Evolutionary conservation across 2,797 vertebrate genomes (phyloP).

Genomic region (Holocentrus rufus): DNA sequence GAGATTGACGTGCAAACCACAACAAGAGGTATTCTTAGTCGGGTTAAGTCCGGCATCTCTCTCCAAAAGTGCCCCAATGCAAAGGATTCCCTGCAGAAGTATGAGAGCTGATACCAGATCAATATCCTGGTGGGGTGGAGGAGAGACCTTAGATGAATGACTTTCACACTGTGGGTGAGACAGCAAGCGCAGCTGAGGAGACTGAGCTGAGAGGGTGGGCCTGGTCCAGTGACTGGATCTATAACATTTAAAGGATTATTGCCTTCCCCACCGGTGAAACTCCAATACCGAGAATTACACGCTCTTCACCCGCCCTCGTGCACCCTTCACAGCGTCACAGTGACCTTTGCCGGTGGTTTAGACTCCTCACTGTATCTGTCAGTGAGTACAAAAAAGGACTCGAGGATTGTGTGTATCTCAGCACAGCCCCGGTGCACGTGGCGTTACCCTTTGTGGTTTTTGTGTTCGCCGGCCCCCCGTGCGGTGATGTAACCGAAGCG

Average conservation of each 20-base stretch:
- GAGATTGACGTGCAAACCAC: neutral
- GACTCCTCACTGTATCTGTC: conserved; percentile 6
- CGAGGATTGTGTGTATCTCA: conserved; percentile 47
- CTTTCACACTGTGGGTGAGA: conserved; percentile 19
- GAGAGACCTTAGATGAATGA: conserved; percentile 31
- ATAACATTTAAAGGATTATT: conserved; percentile 23
- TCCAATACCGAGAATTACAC: conserved; percentile 5
- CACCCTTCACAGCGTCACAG: conserved; percentile 7
- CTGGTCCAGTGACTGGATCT: conserved; percentile 15
- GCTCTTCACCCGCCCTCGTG: neutral
- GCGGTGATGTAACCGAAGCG: conserved; percentile 68
- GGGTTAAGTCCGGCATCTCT: conserved; percentile 6
- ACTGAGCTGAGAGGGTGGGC: conserved; percentile 11
- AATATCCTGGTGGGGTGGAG: conserved; percentile 18
- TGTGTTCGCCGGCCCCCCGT: conserved; percentile 44
- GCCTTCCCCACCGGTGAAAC: conserved; percentile 7
- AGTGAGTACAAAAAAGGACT: conserved; percentile 4
- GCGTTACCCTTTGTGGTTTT: conserved; percentile 62
- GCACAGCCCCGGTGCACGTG: conserved; percentile 27
- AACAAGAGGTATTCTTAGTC: neutral
- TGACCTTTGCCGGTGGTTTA: conserved; percentile 38
- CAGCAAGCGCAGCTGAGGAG: neutral
- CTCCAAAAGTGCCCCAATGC: conserved; percentile 8
- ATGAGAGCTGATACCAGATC: conserved; percentile 30
- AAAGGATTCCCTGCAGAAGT: conserved; percentile 10